Evolutionary conservation across 2,797 vertebrate genomes (phyloP).

Genomic region (Corythornis leucogaster): DNA sequence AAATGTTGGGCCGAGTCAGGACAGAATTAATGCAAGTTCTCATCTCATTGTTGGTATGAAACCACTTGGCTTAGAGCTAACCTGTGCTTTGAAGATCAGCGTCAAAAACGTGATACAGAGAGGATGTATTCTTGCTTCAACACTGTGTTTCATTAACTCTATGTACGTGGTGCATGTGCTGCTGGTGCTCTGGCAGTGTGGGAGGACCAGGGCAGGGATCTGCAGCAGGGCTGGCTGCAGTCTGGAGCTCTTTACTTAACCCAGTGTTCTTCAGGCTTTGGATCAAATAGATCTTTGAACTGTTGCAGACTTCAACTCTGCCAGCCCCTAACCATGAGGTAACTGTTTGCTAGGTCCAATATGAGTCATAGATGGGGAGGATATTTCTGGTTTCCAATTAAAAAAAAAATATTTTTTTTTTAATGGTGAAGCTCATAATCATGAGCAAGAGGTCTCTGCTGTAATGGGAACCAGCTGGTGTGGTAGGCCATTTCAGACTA

Average conservation of each 20-base stretch:
- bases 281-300: conserved; percentile 14
- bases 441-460: conserved; percentile 33
- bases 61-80: background rate
- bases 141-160: rapidly evolving
- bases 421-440: background rate
- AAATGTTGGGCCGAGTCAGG: background rate
- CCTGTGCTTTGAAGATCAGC: background rate
- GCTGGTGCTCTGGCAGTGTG: background rate
- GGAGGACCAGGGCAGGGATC: background rate
- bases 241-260: background rate
- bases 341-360: background rate
- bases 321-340: conserved; percentile 34
- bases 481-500: conserved; percentile 24
- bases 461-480: conserved; percentile 64
- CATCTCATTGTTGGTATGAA: rapidly evolving
- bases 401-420: background rate
- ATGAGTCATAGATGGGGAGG: conserved; percentile 36
- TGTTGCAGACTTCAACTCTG: background rate
- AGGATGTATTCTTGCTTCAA: background rate
- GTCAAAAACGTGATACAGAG: background rate
- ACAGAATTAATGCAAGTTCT: background rate
- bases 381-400: conserved; percentile 55
- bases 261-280: background rate
- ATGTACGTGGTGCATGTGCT: rapidly evolving
- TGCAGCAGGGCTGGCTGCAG: background rate